phyloP scores from a whole-genome alignment of 2,113 vertebrate species.

The Carassius gibelio region DNA sequence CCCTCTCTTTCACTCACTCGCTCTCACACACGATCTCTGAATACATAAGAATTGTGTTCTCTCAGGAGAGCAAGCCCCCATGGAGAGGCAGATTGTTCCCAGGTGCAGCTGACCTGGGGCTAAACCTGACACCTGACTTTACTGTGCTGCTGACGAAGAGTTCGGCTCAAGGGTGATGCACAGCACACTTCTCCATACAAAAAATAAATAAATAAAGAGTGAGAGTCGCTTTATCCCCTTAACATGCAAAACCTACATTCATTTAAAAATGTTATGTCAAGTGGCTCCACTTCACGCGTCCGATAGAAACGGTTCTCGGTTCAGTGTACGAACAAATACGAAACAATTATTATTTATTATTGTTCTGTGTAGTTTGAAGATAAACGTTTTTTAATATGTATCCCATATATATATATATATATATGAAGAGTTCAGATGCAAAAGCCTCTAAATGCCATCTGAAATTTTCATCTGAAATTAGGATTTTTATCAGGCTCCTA shows the following conservation, averaged over 20 bases:
- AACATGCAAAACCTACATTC: neutral
- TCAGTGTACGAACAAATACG: too few species aligned
- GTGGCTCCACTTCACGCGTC: too few species aligned
- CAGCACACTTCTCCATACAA: slow-evolving; percentile 42
- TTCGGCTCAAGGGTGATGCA: slow-evolving; percentile 64
- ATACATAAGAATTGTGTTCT: slow-evolving; percentile 50
- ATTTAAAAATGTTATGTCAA: neutral
- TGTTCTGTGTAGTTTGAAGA: too few species aligned
- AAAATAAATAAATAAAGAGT: neutral
- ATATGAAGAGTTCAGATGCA: too few species aligned
- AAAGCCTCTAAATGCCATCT: too few species aligned
- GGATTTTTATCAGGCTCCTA: too few species aligned
- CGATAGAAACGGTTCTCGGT: too few species aligned
- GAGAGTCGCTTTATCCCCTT: neutral
- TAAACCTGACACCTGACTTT: slow-evolving; percentile 81
- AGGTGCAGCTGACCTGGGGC: slow-evolving; percentile 71
- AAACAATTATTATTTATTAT: too few species aligned
- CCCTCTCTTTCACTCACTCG: slow-evolving; percentile 38
- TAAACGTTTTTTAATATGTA: too few species aligned
- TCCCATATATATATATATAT: too few species aligned
- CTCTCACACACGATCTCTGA: slow-evolving; percentile 35
- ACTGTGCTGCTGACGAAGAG: slow-evolving; percentile 61
- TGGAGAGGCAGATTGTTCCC: slow-evolving; percentile 74
- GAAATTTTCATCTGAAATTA: too few species aligned
- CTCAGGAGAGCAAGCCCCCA: slow-evolving; percentile 63